Evolutionary conservation across 2,888 invertebrate genomes (phyloP).

Genomic region (Baccha elongata): DNA sequence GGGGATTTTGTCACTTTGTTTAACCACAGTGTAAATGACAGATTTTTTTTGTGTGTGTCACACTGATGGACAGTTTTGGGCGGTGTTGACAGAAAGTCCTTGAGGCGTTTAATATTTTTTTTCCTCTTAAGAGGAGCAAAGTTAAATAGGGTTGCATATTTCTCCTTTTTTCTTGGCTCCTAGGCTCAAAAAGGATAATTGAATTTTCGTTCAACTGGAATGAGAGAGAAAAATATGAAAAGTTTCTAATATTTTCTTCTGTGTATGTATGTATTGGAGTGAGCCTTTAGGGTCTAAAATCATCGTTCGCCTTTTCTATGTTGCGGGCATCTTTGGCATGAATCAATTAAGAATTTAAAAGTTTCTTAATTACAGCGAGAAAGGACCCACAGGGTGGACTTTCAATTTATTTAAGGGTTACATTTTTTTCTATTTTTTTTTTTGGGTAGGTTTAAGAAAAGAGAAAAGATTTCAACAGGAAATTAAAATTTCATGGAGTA

Average conservation of each 20-base stretch:
- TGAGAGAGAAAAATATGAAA: constrained; percentile 12
- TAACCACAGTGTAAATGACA: constrained; percentile 69
- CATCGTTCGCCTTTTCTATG: constrained; percentile 17
- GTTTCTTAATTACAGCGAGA: constrained; percentile 67
- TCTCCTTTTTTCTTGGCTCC: background rate
- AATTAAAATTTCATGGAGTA: constrained; percentile 74
- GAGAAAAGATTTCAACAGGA: constrained; percentile 64
- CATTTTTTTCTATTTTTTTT: constrained; percentile 17
- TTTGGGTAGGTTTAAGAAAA: constrained; percentile 1
- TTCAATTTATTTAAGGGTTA: constrained; percentile 59
- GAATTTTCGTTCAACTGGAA: constrained; percentile 45
- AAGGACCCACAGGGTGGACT: constrained; percentile 39
- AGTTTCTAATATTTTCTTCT: constrained; percentile 18
- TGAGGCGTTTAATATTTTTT: constrained; percentile 37
- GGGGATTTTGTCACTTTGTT: constrained; percentile 72
- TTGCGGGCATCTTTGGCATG: constrained; percentile 51
- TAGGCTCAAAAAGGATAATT: constrained; percentile 69
- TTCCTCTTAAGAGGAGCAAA: constrained; percentile 24
- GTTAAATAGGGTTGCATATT: constrained; percentile 15
- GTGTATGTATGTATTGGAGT: background rate
- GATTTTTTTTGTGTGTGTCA: constrained; percentile 38
- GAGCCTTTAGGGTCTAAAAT: constrained; percentile 29
- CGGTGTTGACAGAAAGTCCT: constrained; percentile 49
- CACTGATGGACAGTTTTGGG: constrained; percentile 30
- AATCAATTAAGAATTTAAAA: constrained; percentile 73